Evolutionary conservation across 2,113 vertebrate genomes (phyloP).

Genomic region (Turdus rufiventris): DNA sequence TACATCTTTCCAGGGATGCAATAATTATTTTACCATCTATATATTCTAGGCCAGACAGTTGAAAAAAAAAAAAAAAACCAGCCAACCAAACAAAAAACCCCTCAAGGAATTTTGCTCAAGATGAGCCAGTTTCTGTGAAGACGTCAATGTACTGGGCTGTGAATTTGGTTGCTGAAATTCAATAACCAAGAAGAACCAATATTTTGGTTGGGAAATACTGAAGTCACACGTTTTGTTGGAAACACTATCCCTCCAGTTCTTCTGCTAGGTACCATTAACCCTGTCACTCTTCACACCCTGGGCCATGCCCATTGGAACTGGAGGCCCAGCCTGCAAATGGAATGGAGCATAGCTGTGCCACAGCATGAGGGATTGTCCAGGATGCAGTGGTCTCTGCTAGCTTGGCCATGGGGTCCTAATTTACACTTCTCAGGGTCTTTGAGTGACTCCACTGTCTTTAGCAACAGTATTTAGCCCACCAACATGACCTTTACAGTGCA

Average conservation of each 20-base stretch:
- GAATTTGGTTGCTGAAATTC: not conserved
- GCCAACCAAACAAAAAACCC: not conserved
- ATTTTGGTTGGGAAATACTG: constrained; percentile 25
- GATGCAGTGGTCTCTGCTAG: not conserved
- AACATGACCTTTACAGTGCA: not conserved
- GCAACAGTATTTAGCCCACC: not conserved
- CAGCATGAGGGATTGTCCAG: not conserved
- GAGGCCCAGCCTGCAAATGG: not conserved
- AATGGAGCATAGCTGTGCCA: not conserved
- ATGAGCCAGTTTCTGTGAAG: not conserved
- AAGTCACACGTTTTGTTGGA: not conserved
- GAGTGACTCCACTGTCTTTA: not conserved
- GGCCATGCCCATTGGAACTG: not conserved
- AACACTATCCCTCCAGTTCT: not conserved
- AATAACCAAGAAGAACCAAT: constrained; percentile 24
- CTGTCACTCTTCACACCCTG: not conserved
- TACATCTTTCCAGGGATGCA: not conserved
- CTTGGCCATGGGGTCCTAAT: not conserved
- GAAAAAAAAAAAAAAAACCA: not conserved
- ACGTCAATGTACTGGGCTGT: not conserved
- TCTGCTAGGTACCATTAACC: not conserved
- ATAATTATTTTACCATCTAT: not conserved
- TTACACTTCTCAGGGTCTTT: not conserved
- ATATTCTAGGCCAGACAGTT: not conserved
- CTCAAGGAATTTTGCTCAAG: not conserved